A percentile compares a stretch with the other conserved stretches of the same genome.
phyloP scores from a whole-genome alignment of 2,113 vertebrate genomes.

The Fulica atra region DNA sequence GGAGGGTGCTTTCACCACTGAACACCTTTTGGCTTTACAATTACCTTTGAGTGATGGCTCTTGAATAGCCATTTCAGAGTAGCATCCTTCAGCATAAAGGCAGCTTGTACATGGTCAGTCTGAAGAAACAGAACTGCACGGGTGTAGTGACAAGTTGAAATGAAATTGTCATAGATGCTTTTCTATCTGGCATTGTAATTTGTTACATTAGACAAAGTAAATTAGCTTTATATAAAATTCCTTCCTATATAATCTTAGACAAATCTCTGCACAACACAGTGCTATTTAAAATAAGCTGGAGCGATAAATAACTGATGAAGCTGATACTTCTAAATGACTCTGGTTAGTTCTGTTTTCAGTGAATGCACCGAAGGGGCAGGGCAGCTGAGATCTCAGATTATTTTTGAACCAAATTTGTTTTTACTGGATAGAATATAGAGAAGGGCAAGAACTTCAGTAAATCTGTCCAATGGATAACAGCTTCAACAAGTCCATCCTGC shows the following conservation, averaged over 20 bases:
- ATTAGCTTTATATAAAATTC: not conserved
- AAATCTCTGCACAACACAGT: not conserved
- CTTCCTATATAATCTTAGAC: not conserved
- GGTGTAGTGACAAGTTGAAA: not conserved
- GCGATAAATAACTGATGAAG: not conserved
- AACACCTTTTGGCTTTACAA: not conserved
- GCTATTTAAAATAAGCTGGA: not conserved
- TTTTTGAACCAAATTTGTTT: not conserved
- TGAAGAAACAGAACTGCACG: not conserved
- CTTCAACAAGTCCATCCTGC: not conserved
- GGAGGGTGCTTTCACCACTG: not conserved
- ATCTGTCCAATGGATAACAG: not conserved
- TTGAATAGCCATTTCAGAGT: not conserved
- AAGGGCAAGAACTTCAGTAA: not conserved
- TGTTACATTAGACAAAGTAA: not conserved
- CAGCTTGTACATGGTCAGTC: not conserved
- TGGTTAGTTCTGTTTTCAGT: not conserved
- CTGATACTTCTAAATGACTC: not conserved
- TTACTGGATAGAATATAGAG: not conserved
- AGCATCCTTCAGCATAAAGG: not conserved
- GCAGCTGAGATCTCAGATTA: not conserved
- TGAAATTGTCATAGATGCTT: not conserved
- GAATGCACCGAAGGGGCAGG: not conserved
- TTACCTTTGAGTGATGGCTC: not conserved
- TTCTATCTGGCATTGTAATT: not conserved